A percentile compares a stretch with the other conserved stretches of the same genome.
Evolutionary conservation across 2,797 vertebrate genomes (phyloP).

Genomic region (Aulostomus chinensis): DNA sequence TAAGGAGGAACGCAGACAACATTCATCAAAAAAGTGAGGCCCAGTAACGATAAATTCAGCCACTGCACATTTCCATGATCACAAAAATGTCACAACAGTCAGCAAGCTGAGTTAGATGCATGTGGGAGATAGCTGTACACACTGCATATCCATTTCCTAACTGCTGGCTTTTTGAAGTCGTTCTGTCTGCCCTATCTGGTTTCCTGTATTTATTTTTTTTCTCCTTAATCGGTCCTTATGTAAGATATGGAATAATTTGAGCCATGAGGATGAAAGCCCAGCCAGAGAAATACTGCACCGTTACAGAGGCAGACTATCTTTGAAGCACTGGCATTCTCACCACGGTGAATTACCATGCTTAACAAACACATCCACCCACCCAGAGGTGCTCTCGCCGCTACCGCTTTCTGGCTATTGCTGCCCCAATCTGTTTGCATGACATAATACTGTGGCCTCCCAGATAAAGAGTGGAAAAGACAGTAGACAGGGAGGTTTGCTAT

Average conservation of each 20-base stretch:
- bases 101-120: slow-evolving; percentile 56
- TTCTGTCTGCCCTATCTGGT: slow-evolving; percentile 23
- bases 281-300: slow-evolving; percentile 14
- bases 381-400: slow-evolving; percentile 33
- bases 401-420: slow-evolving; percentile 16
- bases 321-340: slow-evolving; percentile 33
- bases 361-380: slow-evolving; percentile 56
- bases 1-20: slow-evolving; percentile 46
- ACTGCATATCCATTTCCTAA: slow-evolving; percentile 37
- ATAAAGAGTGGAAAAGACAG: slow-evolving; percentile 17
- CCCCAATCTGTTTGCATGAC: slow-evolving; percentile 38
- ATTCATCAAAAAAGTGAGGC: slow-evolving; percentile 56
- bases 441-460: slow-evolving; percentile 22
- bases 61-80: slow-evolving; percentile 49
- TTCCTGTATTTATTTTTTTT: slow-evolving; percentile 22
- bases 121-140: slow-evolving; percentile 27
- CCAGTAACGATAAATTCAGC: slow-evolving; percentile 46
- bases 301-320: slow-evolving; percentile 16
- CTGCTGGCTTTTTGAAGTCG: slow-evolving; percentile 33
- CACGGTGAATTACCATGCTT: slow-evolving; percentile 45
- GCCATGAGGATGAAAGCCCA: slow-evolving; percentile 36
- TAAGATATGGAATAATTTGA: slow-evolving; percentile 52
- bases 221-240: slow-evolving; percentile 44
- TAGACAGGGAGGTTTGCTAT: slow-evolving; percentile 7
- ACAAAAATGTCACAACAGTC: slow-evolving; percentile 65